A percentile compares a stretch with the other conserved stretches of the same genome.
Evolutionary conservation across 2,113 vertebrate species (phyloP).

Genomic region (Tricholaema leucomelas): DNA sequence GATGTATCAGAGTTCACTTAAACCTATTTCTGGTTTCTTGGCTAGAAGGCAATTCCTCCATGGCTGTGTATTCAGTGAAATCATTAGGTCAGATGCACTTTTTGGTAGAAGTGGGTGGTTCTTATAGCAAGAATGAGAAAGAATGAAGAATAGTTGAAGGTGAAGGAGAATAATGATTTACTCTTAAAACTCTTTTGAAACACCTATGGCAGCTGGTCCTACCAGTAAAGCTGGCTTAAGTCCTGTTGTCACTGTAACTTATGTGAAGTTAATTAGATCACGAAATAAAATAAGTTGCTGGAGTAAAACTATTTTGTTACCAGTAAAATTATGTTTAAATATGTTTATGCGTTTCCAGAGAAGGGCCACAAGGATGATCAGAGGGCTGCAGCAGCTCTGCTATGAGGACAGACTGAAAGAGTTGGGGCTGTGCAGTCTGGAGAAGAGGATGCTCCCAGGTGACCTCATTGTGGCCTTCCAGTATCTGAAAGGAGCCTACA

Average conservation of each 20-base stretch:
- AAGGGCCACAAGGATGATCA: too few species aligned
- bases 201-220: neutral
- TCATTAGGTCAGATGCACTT: neutral
- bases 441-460: too few species aligned
- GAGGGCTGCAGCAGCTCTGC: too few species aligned
- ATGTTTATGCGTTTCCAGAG: too few species aligned
- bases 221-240: neutral
- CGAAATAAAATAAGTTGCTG: neutral
- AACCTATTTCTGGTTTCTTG: neutral
- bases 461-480: too few species aligned
- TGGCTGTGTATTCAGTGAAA: neutral
- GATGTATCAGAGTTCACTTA: neutral
- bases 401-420: too few species aligned
- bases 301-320: neutral
- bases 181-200: neutral
- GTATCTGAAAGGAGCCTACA: too few species aligned
- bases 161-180: neutral
- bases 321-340: constrained; percentile 16
- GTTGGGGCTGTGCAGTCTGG: too few species aligned
- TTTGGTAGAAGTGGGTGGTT: neutral
- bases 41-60: neutral
- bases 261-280: neutral
- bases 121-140: neutral
- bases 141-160: neutral
- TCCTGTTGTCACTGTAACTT: neutral